phyloP scores from a whole-genome alignment of 2,888 invertebrate genomes.

The Eristalis pertinax region DNA sequence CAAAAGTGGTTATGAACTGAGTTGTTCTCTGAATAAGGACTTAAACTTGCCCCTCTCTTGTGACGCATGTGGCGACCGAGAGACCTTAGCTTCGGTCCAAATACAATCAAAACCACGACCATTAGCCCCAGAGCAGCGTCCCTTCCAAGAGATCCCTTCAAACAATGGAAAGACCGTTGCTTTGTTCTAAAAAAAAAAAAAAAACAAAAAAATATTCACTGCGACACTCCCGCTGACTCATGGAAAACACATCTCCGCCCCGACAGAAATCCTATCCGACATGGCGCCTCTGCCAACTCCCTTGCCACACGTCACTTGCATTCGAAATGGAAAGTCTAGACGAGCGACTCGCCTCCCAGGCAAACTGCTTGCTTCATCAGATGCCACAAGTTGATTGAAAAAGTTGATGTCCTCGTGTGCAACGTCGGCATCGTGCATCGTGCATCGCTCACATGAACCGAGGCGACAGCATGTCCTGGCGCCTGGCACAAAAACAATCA shows the following conservation, averaged over 20 bases:
- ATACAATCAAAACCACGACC: neutral
- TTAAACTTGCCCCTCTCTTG: neutral
- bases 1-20: too few relatives aligned
- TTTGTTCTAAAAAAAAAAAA: too few relatives aligned
- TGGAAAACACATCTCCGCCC: neutral
- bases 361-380: constrained; percentile 2
- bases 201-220: too few relatives aligned
- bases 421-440: neutral
- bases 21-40: too few relatives aligned
- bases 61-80: too few relatives aligned
- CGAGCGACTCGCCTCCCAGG: neutral
- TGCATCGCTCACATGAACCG: neutral
- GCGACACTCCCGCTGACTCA: neutral
- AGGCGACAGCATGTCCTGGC: constrained; percentile 47
- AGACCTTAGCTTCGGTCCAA: too few relatives aligned
- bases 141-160: neutral
- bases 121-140: neutral
- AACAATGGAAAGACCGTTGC: neutral
- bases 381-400: constrained; percentile 29
- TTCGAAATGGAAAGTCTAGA: constrained; percentile 23
- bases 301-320: neutral
- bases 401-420: constrained; percentile 2
- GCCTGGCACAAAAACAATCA: constrained; percentile 37
- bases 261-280: neutral
- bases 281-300: neutral